Base-by-base conservation (phyloP, 2,113 vertebrate genomes). In the Daboia siamensis region DNA sequence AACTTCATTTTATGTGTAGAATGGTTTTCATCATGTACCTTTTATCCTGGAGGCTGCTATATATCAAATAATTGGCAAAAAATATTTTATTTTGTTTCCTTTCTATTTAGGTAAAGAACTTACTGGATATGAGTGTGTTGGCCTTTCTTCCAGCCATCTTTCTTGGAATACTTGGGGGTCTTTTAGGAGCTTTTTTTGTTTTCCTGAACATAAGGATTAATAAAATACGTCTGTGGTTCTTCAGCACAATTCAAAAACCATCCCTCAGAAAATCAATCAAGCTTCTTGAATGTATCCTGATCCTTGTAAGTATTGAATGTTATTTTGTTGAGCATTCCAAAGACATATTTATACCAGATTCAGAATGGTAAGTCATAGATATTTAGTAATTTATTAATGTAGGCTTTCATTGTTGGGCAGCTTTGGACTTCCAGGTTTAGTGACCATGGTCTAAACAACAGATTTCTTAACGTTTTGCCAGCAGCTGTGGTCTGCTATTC, bases 171-270 rank as follows among this genome's bases (percentile, higher is more conserved):
- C 94, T 96, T 93, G 95, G 95, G 92, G 96, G 95, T 55, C 94
- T 97, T 90, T 88, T 96, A 88, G 96, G 94, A 95, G 93, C 93
- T 90, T 89, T 96, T 39, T 97, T 96, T 96, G 90, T 92, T 69
- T 64, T 84, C 64, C 52, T 96, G 86, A 97, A 96, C 96, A 93
- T 95, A 90, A 95, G 91, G 87, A 93, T 97, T 84, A 97, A 97
- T 96, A 94, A 94, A 94, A 86, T 95, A 87, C 46, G 54, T 39
- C 80, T 93, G 91, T 90, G 59, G 89, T 86, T 96, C 90, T 97
- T 96, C 92, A 96, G 91, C 93, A 95, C 91, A 29, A 94, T 97
- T 94, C 89, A 55, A 93, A 93, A 95, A 92, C 90, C 6, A 89
- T 93, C 74, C 52, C 69, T 95, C 85, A 95, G 94, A 90, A 96